phyloP scores from a whole-genome alignment of 2,113 vertebrate species.

The Carettochelys insculpta region DNA sequence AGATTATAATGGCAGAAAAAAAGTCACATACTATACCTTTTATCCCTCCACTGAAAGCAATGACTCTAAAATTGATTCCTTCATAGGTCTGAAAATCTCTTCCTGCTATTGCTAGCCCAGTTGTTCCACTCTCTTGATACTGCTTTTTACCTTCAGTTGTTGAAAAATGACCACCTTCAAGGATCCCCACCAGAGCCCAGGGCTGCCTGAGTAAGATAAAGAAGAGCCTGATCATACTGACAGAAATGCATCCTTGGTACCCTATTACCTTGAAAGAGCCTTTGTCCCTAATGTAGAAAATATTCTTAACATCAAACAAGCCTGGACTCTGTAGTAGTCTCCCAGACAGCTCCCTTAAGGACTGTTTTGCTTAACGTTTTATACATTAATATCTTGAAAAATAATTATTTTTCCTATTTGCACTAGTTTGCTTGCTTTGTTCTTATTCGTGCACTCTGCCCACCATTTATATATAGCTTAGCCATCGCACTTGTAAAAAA shows the following conservation, averaged over 20 bases:
- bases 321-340: not conserved
- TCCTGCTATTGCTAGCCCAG: constrained; percentile 20
- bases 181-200: constrained; percentile 60
- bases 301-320: not conserved
- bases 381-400: not conserved
- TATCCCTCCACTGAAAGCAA: constrained; percentile 63
- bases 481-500: too few species aligned
- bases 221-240: not conserved
- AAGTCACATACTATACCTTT: constrained; percentile 37
- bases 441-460: not conserved
- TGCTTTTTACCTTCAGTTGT: constrained; percentile 31
- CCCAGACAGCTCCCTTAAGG: not conserved
- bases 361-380: not conserved
- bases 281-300: too few species aligned
- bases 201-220: constrained; percentile 51
- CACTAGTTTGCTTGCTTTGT: not conserved
- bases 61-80: constrained; percentile 27
- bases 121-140: constrained; percentile 13
- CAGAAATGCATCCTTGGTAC: not conserved
- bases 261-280: rapidly evolving
- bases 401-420: not conserved
- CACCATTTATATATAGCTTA: not conserved
- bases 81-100: constrained; percentile 56
- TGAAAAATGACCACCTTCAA: not conserved
- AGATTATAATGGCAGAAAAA: not conserved